Conservation (phyloP, 2,888 invertebrate genomes). For the Copidosoma aretas region DNA sequence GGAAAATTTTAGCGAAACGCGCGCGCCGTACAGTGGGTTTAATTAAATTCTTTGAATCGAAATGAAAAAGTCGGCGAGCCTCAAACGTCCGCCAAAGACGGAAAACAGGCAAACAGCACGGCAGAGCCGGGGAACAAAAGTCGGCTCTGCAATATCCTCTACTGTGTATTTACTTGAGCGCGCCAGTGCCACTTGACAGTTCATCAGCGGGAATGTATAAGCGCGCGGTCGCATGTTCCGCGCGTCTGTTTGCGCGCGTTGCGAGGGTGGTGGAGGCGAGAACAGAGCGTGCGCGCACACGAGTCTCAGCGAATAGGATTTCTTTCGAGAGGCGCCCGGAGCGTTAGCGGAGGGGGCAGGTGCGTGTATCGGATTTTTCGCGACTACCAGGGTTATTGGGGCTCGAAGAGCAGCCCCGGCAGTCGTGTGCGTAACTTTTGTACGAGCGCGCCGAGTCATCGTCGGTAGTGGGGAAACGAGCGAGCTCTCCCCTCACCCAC, state of each 20-base stretch:
- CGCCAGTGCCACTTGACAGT: conserved; percentile 17
- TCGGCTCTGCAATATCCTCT: conserved; percentile 10
- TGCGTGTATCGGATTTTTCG: background rate
- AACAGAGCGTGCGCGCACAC: conserved; percentile 10
- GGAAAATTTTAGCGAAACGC: background rate
- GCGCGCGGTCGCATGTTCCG: conserved; percentile 4
- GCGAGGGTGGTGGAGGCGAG: conserved; percentile 1
- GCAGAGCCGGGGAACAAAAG: background rate
- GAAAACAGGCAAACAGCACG: background rate
- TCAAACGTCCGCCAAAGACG: no score
- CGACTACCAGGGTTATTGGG: conserved; percentile 10
- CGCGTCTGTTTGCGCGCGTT: conserved; percentile 4
- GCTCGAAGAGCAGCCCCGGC: no score
- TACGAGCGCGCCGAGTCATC: no score
- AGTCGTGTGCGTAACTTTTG: no score
- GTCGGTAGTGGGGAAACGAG: background rate
- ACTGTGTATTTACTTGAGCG: background rate
- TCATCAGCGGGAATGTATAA: conserved; percentile 11
- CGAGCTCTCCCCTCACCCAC: conserved; percentile 28
- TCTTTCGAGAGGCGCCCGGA: conserved; percentile 24
- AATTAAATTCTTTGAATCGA: background rate
- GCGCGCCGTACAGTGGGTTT: background rate
- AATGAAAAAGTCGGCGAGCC: no score
- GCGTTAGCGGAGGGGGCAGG: conserved; percentile 24
- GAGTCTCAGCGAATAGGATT: conserved; percentile 31